Evolutionary conservation across 2,797 vertebrate species (phyloP), one percentile per base, ranked within the genome.

Genomic region (Neostethus bicornis): DNA sequence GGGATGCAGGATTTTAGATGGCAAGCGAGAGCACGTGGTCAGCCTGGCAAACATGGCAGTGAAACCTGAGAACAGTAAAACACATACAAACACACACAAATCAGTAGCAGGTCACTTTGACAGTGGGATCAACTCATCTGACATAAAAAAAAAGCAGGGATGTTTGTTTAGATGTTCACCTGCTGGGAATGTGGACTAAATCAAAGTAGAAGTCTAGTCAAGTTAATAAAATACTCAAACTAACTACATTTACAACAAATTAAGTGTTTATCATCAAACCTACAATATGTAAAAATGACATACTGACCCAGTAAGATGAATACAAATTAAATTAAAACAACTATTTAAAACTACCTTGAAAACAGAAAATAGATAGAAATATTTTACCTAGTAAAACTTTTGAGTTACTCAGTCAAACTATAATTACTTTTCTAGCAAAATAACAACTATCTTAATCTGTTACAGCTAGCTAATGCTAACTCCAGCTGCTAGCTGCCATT

Each of bases 31-130:
- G 56, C 84, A 85, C 59, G 65, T 61, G 21, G 66, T 77, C 51
- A 92, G 67, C 55, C 85, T 84, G 57, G 84, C 66, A 73, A 90
- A 88, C 89, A 92, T 91, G 75, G 59, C 71, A 47, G 44, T 16
- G 42, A 49, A 8, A 54, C 51, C 60, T 70, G 24, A 45, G 51
- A 31, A 68, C 16, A 70, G 47, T 70, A 7, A 32, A 14, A 74
- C 49, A 21, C n/a, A n/a, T n/a, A n/a, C 26, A 51, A 16, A 9
- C 24, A 44, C 16, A 73, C 31, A 79, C 4, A 70, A 34, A 79
- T 5, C 41, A 51, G 26, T 35, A 14, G 10, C 51, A 60, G 42
- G 59, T 71, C 21, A 81, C n/a, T 46, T 0, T n/a, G 45, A 59
- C 58, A 51, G 44, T 50, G 25, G 39, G 59, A 75, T 26, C 54